Conservation (phyloP, 2,113 vertebrate species). For the Mellivora capensis region DNA sequence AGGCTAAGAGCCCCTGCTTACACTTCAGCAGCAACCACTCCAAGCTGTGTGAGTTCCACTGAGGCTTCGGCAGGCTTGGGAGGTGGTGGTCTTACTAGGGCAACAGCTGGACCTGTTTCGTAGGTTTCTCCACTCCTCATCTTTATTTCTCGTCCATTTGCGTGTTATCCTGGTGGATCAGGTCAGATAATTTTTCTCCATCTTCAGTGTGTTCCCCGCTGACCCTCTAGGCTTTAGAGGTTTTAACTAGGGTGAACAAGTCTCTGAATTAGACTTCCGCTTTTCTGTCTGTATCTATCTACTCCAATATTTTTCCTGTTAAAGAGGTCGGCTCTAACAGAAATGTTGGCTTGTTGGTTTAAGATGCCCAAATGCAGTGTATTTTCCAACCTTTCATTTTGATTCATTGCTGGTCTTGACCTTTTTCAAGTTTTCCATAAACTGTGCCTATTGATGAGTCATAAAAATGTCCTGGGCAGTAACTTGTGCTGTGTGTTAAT, state of each 20-base stretch:
- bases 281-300: neutral
- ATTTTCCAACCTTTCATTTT: slow-evolving; percentile 16
- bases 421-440: neutral
- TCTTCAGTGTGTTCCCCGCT: neutral
- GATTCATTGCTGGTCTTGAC: neutral
- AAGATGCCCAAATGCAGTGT: neutral
- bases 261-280: neutral
- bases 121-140: neutral
- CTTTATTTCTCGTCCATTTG: neutral
- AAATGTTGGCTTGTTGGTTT: neutral
- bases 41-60: neutral
- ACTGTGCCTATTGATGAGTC: neutral
- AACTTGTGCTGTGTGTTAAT: neutral
- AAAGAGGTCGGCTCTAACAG: neutral
- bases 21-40: neutral
- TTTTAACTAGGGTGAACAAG: neutral
- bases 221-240: neutral
- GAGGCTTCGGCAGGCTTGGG: neutral
- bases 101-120: neutral
- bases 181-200: neutral
- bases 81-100: neutral
- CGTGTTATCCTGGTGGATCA: neutral
- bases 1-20: neutral
- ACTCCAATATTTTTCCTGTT: neutral
- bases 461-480: neutral